phyloP scores from a whole-genome alignment of 2,888 invertebrate genomes.

The Perizoma flavofasciatum region DNA sequence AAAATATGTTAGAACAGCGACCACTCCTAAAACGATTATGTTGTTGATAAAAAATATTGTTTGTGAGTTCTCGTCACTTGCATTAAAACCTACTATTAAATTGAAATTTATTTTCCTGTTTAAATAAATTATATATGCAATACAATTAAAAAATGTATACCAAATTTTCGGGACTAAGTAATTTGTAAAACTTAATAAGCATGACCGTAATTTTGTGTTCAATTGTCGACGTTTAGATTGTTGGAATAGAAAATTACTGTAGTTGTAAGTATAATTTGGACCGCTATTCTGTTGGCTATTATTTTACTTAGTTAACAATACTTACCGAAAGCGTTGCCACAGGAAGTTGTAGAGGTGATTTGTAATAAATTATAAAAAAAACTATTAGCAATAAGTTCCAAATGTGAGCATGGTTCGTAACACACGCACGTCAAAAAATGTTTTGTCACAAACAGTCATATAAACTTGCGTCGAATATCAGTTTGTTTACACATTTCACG shows the following conservation, averaged over 20 bases:
- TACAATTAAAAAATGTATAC: slow-evolving; percentile 18
- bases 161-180: slow-evolving; percentile 21
- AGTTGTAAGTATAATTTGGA: slow-evolving; percentile 40
- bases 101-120: slow-evolving; percentile 8
- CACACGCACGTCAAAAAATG: slow-evolving; percentile 30
- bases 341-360: slow-evolving; percentile 3
- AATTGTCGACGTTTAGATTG: slow-evolving; percentile 36
- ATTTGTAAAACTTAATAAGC: slow-evolving; percentile 24
- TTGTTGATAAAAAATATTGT: neutral
- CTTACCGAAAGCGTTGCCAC: slow-evolving; percentile 48
- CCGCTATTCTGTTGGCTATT: slow-evolving; percentile 28
- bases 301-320: slow-evolving; percentile 25
- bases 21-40: neutral
- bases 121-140: slow-evolving; percentile 14
- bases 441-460: slow-evolving; percentile 55
- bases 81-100: neutral
- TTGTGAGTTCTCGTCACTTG: slow-evolving; percentile 10
- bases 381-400: slow-evolving; percentile 55
- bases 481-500: slow-evolving; percentile 68
- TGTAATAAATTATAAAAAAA: slow-evolving; percentile 20
- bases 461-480: slow-evolving; percentile 67
- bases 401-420: slow-evolving; percentile 53
- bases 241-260: slow-evolving; percentile 40
- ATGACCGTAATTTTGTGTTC: slow-evolving; percentile 39
- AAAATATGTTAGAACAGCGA: no score